Conservation (phyloP, 2,888 invertebrate species). For the Cylloceria caligata region DNA sequence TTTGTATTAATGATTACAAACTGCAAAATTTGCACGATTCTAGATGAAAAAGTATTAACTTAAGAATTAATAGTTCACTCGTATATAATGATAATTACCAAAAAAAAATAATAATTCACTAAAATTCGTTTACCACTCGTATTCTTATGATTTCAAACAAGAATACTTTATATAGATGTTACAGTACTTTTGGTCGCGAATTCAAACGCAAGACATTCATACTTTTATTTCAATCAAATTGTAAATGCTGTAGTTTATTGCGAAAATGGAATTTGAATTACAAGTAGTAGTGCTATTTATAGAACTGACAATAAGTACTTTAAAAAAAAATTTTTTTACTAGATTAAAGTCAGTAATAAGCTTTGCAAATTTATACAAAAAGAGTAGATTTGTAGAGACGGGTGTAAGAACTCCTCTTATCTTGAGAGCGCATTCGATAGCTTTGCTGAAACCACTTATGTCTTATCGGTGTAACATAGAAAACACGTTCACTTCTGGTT, state of each 20-base stretch:
- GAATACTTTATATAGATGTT: no score
- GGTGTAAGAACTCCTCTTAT: not conserved
- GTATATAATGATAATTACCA: no score
- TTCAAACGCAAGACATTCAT: not conserved
- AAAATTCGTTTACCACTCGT: not conserved
- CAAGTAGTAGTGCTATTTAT: not conserved
- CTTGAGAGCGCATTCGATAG: not conserved
- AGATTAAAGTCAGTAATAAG: not conserved
- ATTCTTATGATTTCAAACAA: no score
- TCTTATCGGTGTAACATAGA: slow-evolving; percentile 11
- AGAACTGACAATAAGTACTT: slow-evolving; percentile 1
- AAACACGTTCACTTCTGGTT: slow-evolving; percentile 65
- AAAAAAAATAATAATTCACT: no score
- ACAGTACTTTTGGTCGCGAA: not conserved
- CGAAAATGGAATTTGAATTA: not conserved
- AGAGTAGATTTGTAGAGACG: not conserved
- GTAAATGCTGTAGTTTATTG: not conserved
- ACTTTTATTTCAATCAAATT: not conserved
- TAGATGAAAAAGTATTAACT: no score
- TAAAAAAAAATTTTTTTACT: not conserved
- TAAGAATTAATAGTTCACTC: no score
- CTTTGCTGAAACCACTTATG: not conserved
- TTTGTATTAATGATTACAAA: not conserved
- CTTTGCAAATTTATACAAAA: slow-evolving; percentile 12
- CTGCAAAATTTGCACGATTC: no score